Evolutionary conservation across 2,113 vertebrate species (phyloP).

Genomic region (Indicator indicator): DNA sequence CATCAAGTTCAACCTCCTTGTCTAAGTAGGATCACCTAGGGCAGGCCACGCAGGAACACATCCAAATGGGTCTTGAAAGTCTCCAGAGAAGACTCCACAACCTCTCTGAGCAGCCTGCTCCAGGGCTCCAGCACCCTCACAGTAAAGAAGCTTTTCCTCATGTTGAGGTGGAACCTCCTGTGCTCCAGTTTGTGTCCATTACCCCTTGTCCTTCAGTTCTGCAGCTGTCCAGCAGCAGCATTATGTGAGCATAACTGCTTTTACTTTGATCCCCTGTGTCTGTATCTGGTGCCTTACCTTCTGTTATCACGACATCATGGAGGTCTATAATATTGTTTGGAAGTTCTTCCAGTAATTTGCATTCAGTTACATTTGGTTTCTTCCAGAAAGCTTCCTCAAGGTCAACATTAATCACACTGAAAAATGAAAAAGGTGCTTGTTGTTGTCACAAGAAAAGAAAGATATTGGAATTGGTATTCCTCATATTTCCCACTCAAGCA

Average conservation of each 20-base stretch:
- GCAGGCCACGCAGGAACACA: no score
- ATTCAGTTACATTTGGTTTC: slow-evolving; percentile 75
- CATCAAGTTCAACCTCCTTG: no score
- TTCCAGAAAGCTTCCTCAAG: slow-evolving; percentile 77
- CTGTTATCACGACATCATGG: slow-evolving; percentile 76
- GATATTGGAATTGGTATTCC: not conserved
- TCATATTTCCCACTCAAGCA: not conserved
- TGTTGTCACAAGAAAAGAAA: not conserved
- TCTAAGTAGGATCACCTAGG: no score
- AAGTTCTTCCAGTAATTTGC: slow-evolving; percentile 69
- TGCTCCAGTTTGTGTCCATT: no score
- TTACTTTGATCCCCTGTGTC: not conserved
- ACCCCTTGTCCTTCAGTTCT: not conserved
- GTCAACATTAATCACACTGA: slow-evolving; percentile 64
- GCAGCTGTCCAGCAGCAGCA: not conserved
- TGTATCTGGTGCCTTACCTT: slow-evolving; percentile 73
- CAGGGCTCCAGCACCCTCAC: no score
- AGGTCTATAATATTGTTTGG: slow-evolving; percentile 79
- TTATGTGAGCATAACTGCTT: not conserved
- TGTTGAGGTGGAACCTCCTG: no score
- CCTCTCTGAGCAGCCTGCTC: no score
- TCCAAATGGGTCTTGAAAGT: no score
- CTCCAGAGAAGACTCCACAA: no score
- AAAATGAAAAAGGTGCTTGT: not conserved
- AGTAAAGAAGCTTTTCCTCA: no score